These are phyloP conservation scores for Stenodera caucasica DNA, from an alignment of 2,888 invertebrate species.

Conservation along the genomic window DNA sequence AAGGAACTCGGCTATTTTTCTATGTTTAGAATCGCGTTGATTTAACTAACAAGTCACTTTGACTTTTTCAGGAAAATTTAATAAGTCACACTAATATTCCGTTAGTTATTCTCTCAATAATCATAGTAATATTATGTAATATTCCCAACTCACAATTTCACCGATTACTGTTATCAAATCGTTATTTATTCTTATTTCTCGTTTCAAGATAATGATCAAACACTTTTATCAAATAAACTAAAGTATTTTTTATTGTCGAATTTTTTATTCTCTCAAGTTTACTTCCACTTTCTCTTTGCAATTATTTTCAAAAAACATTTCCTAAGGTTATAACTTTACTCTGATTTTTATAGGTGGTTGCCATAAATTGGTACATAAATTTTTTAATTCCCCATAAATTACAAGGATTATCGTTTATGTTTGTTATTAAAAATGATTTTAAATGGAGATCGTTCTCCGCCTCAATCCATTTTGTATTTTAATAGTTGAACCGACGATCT, in stretches of 20 bases:
- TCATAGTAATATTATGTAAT: neutral
- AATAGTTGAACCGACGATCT: too few species aligned
- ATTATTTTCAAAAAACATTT: neutral
- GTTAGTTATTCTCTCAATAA: neutral
- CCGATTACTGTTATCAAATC: conserved; percentile 1
- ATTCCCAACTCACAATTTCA: neutral
- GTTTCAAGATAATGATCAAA: neutral
- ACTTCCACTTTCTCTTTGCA: conserved; percentile 3
- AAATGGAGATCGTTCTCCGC: neutral
- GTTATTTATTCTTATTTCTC: neutral
- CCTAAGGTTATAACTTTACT: neutral
- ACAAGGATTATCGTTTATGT: neutral
- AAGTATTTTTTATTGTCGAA: too few species aligned
- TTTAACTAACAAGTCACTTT: neutral
- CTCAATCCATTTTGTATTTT: too few species aligned
- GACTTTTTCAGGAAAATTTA: neutral
- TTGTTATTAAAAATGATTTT: neutral
- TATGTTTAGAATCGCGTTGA: neutral
- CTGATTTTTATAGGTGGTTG: neutral
- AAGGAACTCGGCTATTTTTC: neutral
- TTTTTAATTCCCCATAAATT: neutral
- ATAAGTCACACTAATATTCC: conserved; percentile 7
- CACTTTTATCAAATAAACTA: too few species aligned
- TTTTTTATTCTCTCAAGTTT: too few species aligned
- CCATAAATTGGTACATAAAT: neutral